Conservation (phyloP, 2,888 invertebrate species). For the Amiota minor region DNA sequence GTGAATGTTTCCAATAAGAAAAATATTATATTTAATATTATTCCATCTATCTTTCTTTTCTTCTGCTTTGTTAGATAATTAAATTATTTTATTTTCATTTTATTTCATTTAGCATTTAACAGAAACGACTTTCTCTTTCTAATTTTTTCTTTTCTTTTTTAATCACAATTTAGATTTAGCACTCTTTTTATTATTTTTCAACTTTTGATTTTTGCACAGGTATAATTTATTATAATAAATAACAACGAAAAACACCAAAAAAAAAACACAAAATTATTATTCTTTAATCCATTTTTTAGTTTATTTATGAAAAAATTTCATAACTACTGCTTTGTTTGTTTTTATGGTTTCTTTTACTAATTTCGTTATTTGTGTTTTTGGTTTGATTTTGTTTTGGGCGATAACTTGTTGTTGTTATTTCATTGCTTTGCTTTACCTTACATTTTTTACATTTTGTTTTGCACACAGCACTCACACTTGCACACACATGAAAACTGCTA, state of each 20-base stretch:
- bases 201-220: conserved; percentile 17
- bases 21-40: no score
- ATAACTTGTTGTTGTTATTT: neutral
- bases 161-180: neutral
- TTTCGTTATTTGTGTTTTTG: neutral
- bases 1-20: no score
- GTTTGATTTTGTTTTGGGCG: no score
- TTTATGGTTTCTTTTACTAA: no score
- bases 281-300: neutral
- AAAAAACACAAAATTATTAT: conserved; percentile 19
- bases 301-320: conserved; percentile 8
- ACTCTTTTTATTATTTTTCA: neutral
- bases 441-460: no score
- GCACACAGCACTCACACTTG: no score
- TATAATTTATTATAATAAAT: neutral
- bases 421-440: no score
- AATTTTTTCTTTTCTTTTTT: neutral
- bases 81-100: no score
- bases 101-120: neutral
- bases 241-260: neutral
- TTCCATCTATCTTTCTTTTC: no score
- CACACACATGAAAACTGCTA: no score
- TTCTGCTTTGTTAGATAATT: no score
- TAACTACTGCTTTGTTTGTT: neutral
- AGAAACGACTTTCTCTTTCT: neutral